Evolutionary conservation across 2,888 invertebrate genomes (phyloP), one percentile per base, ranked within the genome.

Genomic region (Hesperia comma): DNA sequence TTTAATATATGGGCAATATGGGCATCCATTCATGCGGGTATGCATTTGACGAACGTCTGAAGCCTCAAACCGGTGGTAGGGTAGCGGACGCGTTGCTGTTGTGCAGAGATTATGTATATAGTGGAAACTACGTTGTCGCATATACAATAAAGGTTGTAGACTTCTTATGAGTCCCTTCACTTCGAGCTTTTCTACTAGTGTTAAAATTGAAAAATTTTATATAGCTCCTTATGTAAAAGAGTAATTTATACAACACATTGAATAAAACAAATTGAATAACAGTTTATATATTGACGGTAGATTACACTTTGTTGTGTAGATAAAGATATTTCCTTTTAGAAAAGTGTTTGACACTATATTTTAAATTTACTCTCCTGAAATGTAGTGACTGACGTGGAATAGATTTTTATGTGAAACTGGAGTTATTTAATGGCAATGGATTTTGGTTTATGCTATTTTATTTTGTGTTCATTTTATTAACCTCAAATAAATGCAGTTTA

Each of bases 161-260:
- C 86, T 86, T 86, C 85, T 83, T 86, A 87, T 74, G 84, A 88
- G 90, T 88, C 88, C 81, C 80, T 86, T 88, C 84, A 85, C 80
- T 84, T 89, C 90, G 92, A 91, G 92, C 91, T 92, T 71, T 90
- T 91, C 86, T 86, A 81, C 78, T 88, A 90, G 87, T 79, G 74
- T 88, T 83, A 84, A 72, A 75, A 77, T 77, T 75, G 71, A 69
- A 76, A 72, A 60, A 26, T 70, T 77, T 75, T 72, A 75, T 73
- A 75, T 77, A 74, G 68, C 61, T 66, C 69, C 69, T 58, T 77
- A 73, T 72, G 71, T 73, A 51, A 67, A 67, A 55, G 61, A 60
- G 71, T 71, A 73, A 72, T 74, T 76, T 77, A 75, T 79, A 77
- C 70, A 70, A 40, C 54, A 71, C 68, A 69, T 54, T 43, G 67